These are phyloP conservation scores for Pristiophorus japonicus DNA, from an alignment of 2,113 vertebrate species.

Conservation along the genomic window DNA sequence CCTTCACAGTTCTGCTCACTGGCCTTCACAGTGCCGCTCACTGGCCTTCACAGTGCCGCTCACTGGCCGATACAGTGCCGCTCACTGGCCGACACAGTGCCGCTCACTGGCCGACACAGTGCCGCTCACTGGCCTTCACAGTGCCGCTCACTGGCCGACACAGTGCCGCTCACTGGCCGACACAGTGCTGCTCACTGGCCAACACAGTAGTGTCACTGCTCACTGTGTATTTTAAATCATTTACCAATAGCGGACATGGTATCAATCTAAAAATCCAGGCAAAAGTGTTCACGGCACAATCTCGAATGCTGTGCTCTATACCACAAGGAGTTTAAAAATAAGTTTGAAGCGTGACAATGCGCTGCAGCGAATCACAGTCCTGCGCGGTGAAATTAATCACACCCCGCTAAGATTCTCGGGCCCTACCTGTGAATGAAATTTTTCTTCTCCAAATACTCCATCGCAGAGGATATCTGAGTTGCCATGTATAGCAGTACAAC, in stretches of 20 bases:
- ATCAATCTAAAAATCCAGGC: too few species aligned
- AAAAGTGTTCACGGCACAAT: not conserved
- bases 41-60: too few species aligned
- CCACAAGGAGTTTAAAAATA: constrained; percentile 4
- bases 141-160: too few species aligned
- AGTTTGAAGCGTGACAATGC: not conserved
- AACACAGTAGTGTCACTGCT: not conserved
- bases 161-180: too few species aligned
- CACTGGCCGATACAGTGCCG: too few species aligned
- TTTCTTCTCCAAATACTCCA: constrained; percentile 98
- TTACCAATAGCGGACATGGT: too few species aligned
- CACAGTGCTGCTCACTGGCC: too few species aligned
- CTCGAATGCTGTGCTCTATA: not conserved
- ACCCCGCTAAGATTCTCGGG: not conserved
- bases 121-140: too few species aligned
- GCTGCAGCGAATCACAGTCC: not conserved
- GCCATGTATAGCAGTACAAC: constrained; percentile 98
- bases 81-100: too few species aligned
- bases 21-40: too few species aligned
- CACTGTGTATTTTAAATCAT: not conserved
- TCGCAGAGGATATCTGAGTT: constrained; percentile 97
- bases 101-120: too few species aligned
- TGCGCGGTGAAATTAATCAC: not conserved
- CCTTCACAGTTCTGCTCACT: too few species aligned
- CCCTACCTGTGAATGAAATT: constrained; percentile 95